phyloP scores from a whole-genome alignment of 1,140 invertebrate species.

The Neodiprion lecontei region DNA sequence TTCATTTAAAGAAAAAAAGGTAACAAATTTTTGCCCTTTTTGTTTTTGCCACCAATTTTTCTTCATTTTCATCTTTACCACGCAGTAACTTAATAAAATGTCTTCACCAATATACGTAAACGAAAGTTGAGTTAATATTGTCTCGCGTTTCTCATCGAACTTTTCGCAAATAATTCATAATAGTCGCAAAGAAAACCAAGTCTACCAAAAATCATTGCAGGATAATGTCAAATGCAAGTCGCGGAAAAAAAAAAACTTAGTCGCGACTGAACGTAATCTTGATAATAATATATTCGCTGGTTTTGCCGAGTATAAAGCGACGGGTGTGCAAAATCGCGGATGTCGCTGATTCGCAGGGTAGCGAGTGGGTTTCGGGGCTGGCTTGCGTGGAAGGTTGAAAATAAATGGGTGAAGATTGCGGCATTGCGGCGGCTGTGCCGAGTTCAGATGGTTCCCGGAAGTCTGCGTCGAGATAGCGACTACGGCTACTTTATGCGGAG shows the following conservation, averaged over 20 bases:
- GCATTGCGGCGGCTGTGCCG: not conserved
- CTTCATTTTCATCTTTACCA: slow-evolving; percentile 37
- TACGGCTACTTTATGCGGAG: not conserved
- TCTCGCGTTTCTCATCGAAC: too few relatives aligned
- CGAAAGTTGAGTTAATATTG: too few relatives aligned
- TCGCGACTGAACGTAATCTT: not conserved
- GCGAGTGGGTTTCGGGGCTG: not conserved
- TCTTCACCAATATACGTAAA: not conserved
- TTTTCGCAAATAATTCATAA: too few relatives aligned
- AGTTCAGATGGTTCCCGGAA: not conserved
- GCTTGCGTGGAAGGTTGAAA: not conserved
- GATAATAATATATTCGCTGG: too few relatives aligned
- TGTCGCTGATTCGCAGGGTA: not conserved
- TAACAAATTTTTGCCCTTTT: not conserved
- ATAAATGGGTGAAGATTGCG: not conserved
- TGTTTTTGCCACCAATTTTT: not conserved
- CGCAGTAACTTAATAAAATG: not conserved
- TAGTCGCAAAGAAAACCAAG: too few relatives aligned
- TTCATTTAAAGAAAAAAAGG: not conserved
- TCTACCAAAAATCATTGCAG: too few relatives aligned
- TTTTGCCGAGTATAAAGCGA: too few relatives aligned
- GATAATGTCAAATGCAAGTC: not conserved
- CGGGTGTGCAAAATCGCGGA: not conserved
- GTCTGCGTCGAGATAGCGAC: not conserved
- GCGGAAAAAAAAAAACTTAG: not conserved